A percentile compares a stretch with the other conserved stretches of the same genome.
phyloP scores from a whole-genome alignment of 2,113 vertebrate genomes.

The Collichthys lucidus region DNA sequence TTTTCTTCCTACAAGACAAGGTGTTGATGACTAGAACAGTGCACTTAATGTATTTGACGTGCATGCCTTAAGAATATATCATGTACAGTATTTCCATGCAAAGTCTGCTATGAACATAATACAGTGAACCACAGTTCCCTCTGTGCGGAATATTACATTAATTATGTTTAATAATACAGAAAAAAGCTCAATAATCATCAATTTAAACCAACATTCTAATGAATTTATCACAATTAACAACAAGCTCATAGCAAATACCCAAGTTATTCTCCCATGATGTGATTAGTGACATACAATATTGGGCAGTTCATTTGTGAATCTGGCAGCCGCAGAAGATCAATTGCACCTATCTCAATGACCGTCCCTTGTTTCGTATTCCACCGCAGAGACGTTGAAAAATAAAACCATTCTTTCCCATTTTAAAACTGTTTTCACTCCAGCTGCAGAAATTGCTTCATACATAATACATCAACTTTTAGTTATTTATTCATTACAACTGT shows the following conservation, averaged over 20 bases:
- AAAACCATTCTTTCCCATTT: conserved; percentile 57
- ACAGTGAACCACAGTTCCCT: not conserved
- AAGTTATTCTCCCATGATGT: conserved; percentile 37
- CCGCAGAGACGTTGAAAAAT: conserved; percentile 41
- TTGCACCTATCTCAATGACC: conserved; percentile 18
- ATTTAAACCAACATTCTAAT: conserved; percentile 35
- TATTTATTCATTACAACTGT: conserved; percentile 80
- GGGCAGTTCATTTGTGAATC: conserved; percentile 54
- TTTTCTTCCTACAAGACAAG: conserved; percentile 6
- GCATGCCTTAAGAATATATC: conserved; percentile 22
- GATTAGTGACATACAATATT: conserved; percentile 59
- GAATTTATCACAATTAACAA: conserved; percentile 60
- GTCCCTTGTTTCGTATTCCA: conserved; percentile 52
- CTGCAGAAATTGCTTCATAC: conserved; percentile 74
- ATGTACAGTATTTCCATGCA: not conserved
- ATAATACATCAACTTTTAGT: conserved; percentile 76
- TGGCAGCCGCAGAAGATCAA: conserved; percentile 56
- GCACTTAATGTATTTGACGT: conserved; percentile 13
- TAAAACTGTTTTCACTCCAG: conserved; percentile 60
- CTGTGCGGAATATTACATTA: conserved; percentile 16
- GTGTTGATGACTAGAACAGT: conserved; percentile 31
- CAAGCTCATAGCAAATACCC: conserved; percentile 13
- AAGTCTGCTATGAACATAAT: conserved; percentile 3
- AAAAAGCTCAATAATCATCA: conserved; percentile 51
- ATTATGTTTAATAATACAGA: conserved; percentile 55